These are phyloP conservation scores for Drepana arcuata DNA, from an alignment of 1,140 invertebrate genomes.

Conservation along the genomic window DNA sequence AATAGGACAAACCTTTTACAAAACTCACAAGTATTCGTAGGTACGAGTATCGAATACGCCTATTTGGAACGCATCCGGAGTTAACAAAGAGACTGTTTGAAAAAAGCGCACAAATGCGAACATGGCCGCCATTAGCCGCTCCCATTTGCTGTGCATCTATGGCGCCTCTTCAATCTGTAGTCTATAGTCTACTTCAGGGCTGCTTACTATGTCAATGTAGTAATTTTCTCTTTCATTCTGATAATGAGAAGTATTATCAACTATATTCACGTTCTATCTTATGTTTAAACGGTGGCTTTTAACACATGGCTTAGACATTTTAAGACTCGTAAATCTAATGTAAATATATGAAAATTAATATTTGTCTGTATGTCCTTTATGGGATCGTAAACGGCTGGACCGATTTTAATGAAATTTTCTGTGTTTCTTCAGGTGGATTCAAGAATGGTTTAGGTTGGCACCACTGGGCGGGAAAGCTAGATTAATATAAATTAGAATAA, in stretches of 20 bases:
- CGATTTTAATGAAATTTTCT: no score
- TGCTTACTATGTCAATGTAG: constrained; percentile 11
- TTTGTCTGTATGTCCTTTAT: no score
- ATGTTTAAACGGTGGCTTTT: no score
- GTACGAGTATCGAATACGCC: constrained; percentile 52
- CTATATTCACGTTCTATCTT: no score
- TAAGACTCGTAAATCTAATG: not conserved
- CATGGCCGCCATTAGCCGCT: constrained; percentile 59
- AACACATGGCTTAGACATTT: not conserved
- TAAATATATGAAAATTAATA: not conserved
- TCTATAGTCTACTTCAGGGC: constrained; percentile 57
- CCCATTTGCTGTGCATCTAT: constrained; percentile 54
- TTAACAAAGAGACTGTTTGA: constrained; percentile 65
- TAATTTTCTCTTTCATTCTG: no score
- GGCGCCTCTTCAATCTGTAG: constrained; percentile 60
- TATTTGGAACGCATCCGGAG: constrained; percentile 57
- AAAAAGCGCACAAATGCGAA: constrained; percentile 59
- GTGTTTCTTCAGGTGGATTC: no score
- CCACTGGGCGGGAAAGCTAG: no score
- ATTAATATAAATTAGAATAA: no score
- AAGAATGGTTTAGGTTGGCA: no score
- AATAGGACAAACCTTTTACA: constrained; percentile 34
- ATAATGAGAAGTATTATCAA: no score
- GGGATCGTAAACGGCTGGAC: no score
- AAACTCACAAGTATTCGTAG: no score